Evolutionary conservation across 2,888 invertebrate genomes (phyloP).

Genomic region (Galerucella pusilla): DNA sequence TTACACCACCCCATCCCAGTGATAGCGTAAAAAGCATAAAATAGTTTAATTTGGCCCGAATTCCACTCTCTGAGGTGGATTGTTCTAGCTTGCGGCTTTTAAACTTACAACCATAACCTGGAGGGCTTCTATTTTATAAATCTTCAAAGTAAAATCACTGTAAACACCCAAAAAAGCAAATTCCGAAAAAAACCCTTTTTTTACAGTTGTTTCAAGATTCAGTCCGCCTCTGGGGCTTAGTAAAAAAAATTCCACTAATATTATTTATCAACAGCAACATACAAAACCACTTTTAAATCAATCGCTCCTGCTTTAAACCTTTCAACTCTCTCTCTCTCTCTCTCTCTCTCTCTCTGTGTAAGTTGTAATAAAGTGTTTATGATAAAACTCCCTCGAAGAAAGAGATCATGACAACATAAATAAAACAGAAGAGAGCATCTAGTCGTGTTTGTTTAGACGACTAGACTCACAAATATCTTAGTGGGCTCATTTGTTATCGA

Average conservation of each 20-base stretch:
- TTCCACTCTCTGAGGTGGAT: no score
- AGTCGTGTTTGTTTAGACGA: constrained; percentile 33
- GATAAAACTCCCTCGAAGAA: constrained; percentile 36
- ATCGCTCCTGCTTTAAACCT: constrained; percentile 45
- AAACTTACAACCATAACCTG: no score
- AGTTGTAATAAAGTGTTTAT: constrained; percentile 35
- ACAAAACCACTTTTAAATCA: constrained; percentile 34
- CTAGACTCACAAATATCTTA: constrained; percentile 34
- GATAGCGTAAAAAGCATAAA: no score
- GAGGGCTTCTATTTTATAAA: no score
- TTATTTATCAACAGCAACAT: neutral
- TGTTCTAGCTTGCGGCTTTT: no score
- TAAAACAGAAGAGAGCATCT: constrained; percentile 27
- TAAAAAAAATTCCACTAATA: neutral
- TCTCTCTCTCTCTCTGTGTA: neutral
- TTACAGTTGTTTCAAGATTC: no score
- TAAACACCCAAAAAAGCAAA: no score
- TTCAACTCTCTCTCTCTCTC: constrained; percentile 27
- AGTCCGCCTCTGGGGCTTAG: neutral
- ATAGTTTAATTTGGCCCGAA: no score
- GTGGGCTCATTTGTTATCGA: constrained; percentile 24
- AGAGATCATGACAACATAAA: constrained; percentile 35
- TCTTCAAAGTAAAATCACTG: no score
- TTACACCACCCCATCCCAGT: no score
- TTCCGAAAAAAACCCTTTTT: no score